phyloP scores from a whole-genome alignment of 2,888 invertebrate species.

The Agapostemon virescens region DNA sequence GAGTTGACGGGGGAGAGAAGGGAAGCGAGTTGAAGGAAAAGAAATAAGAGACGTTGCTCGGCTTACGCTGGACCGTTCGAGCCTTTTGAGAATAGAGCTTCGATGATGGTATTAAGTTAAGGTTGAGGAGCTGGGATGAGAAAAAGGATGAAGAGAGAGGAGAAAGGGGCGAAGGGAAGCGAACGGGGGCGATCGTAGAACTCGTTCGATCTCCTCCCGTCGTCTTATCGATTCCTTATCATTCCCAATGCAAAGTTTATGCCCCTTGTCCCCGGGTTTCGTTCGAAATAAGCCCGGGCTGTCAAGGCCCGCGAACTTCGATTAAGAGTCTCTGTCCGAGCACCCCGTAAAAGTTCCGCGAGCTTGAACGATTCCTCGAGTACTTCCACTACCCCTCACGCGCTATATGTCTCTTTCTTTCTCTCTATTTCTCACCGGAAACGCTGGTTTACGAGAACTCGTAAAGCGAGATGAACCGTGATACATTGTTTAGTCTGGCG shows the following conservation, averaged over 20 bases:
- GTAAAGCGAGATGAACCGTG: slow-evolving; percentile 36
- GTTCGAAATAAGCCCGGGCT: slow-evolving; percentile 35
- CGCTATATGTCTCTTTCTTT: rapidly evolving
- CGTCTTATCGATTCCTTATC: slow-evolving; percentile 55
- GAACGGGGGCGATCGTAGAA: slow-evolving; percentile 7
- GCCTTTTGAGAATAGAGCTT: slow-evolving; percentile 54
- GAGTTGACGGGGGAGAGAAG: not conserved
- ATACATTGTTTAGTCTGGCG: slow-evolving; percentile 28
- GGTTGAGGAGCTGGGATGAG: not conserved
- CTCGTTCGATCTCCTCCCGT: slow-evolving; percentile 22
- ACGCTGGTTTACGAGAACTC: slow-evolving; percentile 25
- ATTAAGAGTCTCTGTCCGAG: slow-evolving; percentile 24
- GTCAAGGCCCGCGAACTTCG: slow-evolving; percentile 26
- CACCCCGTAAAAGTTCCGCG: not conserved
- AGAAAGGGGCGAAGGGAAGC: not conserved
- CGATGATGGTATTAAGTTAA: slow-evolving; percentile 54
- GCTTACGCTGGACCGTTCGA: slow-evolving; percentile 53
- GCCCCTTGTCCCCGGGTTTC: slow-evolving; percentile 42
- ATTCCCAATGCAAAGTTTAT: slow-evolving; percentile 55
- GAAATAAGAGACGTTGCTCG: slow-evolving; percentile 49
- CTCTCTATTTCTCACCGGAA: not conserved
- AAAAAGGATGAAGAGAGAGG: not conserved
- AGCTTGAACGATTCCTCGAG: not conserved
- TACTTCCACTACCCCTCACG: not conserved
- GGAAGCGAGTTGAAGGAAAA: slow-evolving; percentile 1